Evolutionary conservation across 1,140 invertebrate species (phyloP), one percentile per base, ranked within the genome.

Genomic region (Diachasmimorpha longicaudata): DNA sequence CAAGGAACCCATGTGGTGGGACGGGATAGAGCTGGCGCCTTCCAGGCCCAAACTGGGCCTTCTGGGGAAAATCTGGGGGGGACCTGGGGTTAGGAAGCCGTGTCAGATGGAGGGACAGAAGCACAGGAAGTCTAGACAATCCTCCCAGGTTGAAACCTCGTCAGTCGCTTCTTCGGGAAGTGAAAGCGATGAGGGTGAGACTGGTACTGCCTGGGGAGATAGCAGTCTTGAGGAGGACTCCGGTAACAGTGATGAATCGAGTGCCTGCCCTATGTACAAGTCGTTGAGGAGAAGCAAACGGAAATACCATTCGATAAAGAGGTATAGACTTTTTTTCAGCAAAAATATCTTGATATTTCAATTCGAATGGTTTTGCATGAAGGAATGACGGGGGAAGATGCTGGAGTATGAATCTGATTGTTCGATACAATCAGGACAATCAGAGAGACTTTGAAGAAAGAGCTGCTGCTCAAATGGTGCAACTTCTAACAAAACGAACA

Each of bases 341-440:
- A 31, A 31, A 6, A 31, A 74, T 78, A 74, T 72, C 39, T 0
- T 16, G 48, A 36, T 66, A 37, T 66, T 0, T 0, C n/a, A n/a
- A n/a, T n/a, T 46, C 9, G n/a, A 46, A 14, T 66, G 31, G 0
- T 66, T 3, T 14, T 36, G 13, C 3, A 58, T 19, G 44, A 46
- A 88, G 86, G 75, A 81, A 76, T 16, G 82, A 82, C 39, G 81
- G 82, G 25, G 90, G 88, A 23, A 90, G 92, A 52, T 90, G 92
- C 78, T 96, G 95, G 95, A 93, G 92, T 72, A 82, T 91, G 9
- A 92, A 94, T 76, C 87, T 94, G 55, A 94, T 93, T 0, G 92
- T 94, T 25, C 90, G 95, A 76, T 95, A 93, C 81, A 96, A 96
- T 88, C 95, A 96, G 85, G 95, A 96, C 83, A 93, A 94, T 80